Evolutionary conservation across 1,140 invertebrate genomes (phyloP).

Genomic region (Bicyclus anynana): DNA sequence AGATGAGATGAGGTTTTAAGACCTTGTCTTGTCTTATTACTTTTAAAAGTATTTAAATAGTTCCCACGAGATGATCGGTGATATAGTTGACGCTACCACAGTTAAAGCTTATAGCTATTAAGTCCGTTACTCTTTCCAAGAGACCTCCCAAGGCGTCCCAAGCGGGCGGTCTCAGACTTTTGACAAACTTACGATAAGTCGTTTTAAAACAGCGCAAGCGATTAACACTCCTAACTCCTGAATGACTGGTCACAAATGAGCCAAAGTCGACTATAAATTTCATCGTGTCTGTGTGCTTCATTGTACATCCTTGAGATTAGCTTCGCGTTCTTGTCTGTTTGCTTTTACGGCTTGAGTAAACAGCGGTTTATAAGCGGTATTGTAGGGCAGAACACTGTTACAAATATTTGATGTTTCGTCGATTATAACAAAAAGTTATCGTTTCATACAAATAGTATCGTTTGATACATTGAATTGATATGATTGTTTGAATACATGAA

Average conservation of each 20-base stretch:
- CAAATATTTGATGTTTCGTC: no score
- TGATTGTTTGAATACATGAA: no score
- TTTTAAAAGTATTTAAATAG: background rate
- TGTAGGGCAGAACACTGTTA: background rate
- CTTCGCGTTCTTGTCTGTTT: slow-evolving; percentile 21
- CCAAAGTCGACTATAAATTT: background rate
- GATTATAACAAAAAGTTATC: no score
- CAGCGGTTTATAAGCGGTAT: background rate
- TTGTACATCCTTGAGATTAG: slow-evolving; percentile 18
- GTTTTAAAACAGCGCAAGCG: slow-evolving; percentile 10
- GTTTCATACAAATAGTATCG: no score
- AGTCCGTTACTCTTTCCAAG: slow-evolving; percentile 24
- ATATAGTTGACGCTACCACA: slow-evolving; percentile 12
- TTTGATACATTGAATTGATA: no score
- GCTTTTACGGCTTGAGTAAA: slow-evolving; percentile 20
- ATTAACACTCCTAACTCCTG: slow-evolving; percentile 15
- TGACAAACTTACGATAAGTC: slow-evolving; percentile 22
- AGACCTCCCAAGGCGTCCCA: slow-evolving; percentile 28
- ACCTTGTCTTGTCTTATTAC: background rate
- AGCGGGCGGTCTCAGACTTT: slow-evolving; percentile 13
- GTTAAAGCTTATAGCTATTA: slow-evolving; percentile 22
- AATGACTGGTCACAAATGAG: slow-evolving; percentile 11
- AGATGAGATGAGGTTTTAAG: background rate
- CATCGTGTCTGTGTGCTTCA: slow-evolving; percentile 2
- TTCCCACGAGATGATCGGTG: slow-evolving; percentile 7